Conservation (phyloP, 2,888 invertebrate genomes). For the Choreutis nemorana region DNA sequence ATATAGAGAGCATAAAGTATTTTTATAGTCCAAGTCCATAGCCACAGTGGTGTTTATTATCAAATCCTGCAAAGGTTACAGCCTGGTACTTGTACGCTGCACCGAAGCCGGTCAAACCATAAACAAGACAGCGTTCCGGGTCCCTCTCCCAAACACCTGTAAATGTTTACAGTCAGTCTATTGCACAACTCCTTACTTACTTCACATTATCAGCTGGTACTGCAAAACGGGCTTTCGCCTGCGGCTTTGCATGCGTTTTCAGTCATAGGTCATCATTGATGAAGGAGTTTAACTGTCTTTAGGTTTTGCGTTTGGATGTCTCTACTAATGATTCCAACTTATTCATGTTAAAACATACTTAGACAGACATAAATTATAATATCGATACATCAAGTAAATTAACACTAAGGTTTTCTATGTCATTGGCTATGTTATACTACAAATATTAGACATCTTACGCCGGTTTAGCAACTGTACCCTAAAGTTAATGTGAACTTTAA, state of each 20-base stretch:
- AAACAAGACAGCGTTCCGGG: constrained; percentile 34
- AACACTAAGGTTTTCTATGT: too few relatives aligned
- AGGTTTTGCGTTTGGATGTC: constrained; percentile 2
- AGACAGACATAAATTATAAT: too few relatives aligned
- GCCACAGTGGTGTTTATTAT: background rate
- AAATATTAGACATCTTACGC: too few relatives aligned
- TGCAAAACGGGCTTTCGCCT: constrained; percentile 9
- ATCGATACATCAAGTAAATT: too few relatives aligned
- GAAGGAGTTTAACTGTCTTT: constrained; percentile 3
- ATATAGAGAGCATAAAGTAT: too few relatives aligned
- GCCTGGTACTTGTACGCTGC: constrained; percentile 24
- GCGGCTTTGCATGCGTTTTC: constrained; percentile 12
- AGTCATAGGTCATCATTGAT: constrained; percentile 8
- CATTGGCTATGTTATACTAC: too few relatives aligned
- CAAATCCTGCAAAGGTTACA: constrained; percentile 23
- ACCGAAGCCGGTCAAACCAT: constrained; percentile 27
- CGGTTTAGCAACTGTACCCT: too few relatives aligned
- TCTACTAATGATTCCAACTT: too few relatives aligned
- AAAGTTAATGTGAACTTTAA: too few relatives aligned
- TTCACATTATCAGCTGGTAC: too few relatives aligned
- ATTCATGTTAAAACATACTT: too few relatives aligned
- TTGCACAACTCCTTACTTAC: constrained; percentile 23
- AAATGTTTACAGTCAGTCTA: constrained; percentile 27
- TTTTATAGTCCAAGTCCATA: too few relatives aligned
- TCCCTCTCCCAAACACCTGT: constrained; percentile 18